phyloP scores from a whole-genome alignment of 2,113 vertebrate genomes.

The Nothobranchius furzeri region DNA sequence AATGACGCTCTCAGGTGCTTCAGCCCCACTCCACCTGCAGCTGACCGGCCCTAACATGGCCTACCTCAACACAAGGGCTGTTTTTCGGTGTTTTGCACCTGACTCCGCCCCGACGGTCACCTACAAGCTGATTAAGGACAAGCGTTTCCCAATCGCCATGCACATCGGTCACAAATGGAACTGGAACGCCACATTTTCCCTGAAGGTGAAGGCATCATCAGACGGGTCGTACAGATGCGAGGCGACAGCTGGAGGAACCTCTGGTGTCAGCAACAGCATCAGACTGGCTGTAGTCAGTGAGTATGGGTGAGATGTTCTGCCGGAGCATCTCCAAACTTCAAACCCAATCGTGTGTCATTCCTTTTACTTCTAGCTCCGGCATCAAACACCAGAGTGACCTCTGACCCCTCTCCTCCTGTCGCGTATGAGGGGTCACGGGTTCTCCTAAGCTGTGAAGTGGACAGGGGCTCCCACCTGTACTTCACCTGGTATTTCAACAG shows the following conservation, averaged over 20 bases:
- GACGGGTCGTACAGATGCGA: constrained; percentile 70
- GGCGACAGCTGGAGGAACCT: constrained; percentile 13
- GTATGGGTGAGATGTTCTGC: constrained; percentile 19
- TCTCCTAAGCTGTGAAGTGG: constrained; percentile 61
- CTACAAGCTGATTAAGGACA: constrained; percentile 60
- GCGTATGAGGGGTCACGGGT: constrained; percentile 65
- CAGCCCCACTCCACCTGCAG: constrained; percentile 13
- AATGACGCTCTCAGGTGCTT: constrained; percentile 46
- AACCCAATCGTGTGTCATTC: background rate
- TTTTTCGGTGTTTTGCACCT: constrained; percentile 54
- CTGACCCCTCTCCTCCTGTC: constrained; percentile 63
- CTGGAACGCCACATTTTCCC: constrained; percentile 30
- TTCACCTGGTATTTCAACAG: constrained; percentile 76
- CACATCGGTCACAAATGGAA: background rate
- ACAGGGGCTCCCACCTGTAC: constrained; percentile 68
- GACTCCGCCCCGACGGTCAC: constrained; percentile 33
- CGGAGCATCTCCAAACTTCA: background rate
- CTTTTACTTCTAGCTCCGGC: constrained; percentile 58
- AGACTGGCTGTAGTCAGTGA: constrained; percentile 75
- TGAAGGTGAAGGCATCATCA: constrained; percentile 42
- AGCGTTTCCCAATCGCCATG: background rate
- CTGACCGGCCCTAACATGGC: constrained; percentile 69
- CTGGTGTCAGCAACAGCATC: constrained; percentile 61
- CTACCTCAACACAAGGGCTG: constrained; percentile 45
- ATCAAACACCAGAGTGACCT: constrained; percentile 51